A percentile compares a stretch with the other conserved stretches of the same genome.
Conservation (phyloP, 1,140 invertebrate species). For the Psix sp. region DNA sequence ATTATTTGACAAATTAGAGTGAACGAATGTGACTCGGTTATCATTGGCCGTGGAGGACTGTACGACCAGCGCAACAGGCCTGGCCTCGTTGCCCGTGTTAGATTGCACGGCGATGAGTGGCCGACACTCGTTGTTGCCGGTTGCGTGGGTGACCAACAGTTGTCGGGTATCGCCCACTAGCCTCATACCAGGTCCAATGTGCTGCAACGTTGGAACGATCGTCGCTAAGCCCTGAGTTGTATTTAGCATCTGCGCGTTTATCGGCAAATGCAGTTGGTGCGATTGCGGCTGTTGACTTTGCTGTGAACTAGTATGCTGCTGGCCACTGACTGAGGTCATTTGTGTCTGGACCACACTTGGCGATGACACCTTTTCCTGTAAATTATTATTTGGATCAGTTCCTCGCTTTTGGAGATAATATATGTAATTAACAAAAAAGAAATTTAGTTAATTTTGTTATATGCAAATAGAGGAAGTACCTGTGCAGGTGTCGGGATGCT, state of each 20-base stretch:
- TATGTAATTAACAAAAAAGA: too few species aligned
- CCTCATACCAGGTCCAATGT: slow-evolving; percentile 69
- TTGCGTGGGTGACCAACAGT: slow-evolving; percentile 70
- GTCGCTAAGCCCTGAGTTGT: slow-evolving; percentile 72
- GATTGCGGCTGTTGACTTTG: slow-evolving; percentile 60
- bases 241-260: slow-evolving; percentile 74
- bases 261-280: slow-evolving; percentile 73
- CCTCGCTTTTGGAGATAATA: too few species aligned
- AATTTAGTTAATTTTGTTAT: background rate
- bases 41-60: slow-evolving; percentile 74
- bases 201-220: slow-evolving; percentile 73
- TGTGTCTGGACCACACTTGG: slow-evolving; percentile 18
- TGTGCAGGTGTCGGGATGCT: slow-evolving; percentile 73
- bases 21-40: slow-evolving; percentile 74
- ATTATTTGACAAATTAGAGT: slow-evolving; percentile 73
- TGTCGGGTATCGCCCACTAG: slow-evolving; percentile 74
- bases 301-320: slow-evolving; percentile 33
- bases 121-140: slow-evolving; percentile 68
- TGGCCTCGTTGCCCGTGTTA: slow-evolving; percentile 68
- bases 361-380: slow-evolving; percentile 47
- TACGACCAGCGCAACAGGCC: slow-evolving; percentile 74
- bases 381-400: too few species aligned
- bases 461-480: slow-evolving; percentile 54
- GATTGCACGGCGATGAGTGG: slow-evolving; percentile 72
- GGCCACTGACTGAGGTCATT: slow-evolving; percentile 23